Percentiles rank a stretch among this genome's conserved stretches.
Conservation (phyloP, 2,888 invertebrate genomes). For the Tineola bisselliella region DNA sequence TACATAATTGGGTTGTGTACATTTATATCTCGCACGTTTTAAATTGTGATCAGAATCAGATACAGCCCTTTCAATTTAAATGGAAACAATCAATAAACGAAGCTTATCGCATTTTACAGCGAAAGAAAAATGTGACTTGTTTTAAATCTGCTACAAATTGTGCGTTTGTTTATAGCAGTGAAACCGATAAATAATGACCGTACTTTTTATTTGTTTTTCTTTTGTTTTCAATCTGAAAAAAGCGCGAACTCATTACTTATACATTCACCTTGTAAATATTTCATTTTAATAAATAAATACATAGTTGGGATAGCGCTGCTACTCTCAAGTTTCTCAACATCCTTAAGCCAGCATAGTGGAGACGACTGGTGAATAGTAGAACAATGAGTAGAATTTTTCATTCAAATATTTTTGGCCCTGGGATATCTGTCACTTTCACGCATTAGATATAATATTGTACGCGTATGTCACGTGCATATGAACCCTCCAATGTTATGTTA, state of each 20-base stretch:
- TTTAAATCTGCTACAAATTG: constrained; percentile 55
- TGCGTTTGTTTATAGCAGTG: constrained; percentile 35
- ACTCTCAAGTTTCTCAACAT: too few species aligned
- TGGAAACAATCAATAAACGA: constrained; percentile 52
- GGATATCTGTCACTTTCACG: too few species aligned
- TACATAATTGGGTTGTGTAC: background rate
- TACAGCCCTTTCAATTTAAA: constrained; percentile 47
- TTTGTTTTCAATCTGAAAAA: constrained; percentile 13
- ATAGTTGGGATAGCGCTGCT: too few species aligned
- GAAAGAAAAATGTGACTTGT: constrained; percentile 49
- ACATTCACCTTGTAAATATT: constrained; percentile 19
- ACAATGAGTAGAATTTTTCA: too few species aligned
- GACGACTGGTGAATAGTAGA: too few species aligned
- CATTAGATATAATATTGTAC: too few species aligned
- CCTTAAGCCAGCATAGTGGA: too few species aligned
- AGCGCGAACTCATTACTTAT: constrained; percentile 25
- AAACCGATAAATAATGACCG: constrained; percentile 36
- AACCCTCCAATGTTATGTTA: constrained; percentile 5
- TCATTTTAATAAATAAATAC: constrained; percentile 9
- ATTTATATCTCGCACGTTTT: background rate
- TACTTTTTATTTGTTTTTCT: constrained; percentile 23
- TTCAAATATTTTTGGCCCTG: too few species aligned
- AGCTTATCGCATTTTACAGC: constrained; percentile 50
- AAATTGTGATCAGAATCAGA: constrained; percentile 37
- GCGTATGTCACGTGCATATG: too few species aligned